Evolutionary conservation across 2,113 vertebrate genomes (phyloP).

Genomic region (Centropristis striata): DNA sequence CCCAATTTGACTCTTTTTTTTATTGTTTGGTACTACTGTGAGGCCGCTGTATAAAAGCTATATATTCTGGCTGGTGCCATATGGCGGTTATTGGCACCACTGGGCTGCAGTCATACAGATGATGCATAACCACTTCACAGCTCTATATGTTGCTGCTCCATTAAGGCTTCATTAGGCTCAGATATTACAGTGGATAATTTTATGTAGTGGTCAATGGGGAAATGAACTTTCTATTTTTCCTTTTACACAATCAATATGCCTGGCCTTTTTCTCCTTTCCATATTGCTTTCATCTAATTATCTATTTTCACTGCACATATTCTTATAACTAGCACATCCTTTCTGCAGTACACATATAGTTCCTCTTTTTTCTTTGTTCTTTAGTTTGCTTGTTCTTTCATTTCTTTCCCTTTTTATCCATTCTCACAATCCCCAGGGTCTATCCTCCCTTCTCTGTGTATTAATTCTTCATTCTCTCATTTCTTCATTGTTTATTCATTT

Average conservation of each 20-base stretch:
- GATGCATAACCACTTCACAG: conserved; percentile 51
- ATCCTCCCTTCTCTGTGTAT: background rate
- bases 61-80: conserved; percentile 43
- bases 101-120: conserved; percentile 33
- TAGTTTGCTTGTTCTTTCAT: background rate
- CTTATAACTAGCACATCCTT: background rate
- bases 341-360: background rate
- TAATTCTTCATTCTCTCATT: conserved; percentile 32
- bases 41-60: conserved; percentile 22
- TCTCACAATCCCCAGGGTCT: background rate
- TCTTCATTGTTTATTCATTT: background rate
- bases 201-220: conserved; percentile 39
- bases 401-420: conserved; percentile 12
- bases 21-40: conserved; percentile 8
- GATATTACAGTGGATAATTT: conserved; percentile 54
- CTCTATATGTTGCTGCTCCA: conserved; percentile 42
- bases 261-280: conserved; percentile 19
- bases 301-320: conserved; percentile 30
- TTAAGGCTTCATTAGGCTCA: conserved; percentile 56
- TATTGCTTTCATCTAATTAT: conserved; percentile 48
- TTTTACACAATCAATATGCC: conserved; percentile 43
- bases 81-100: conserved; percentile 35
- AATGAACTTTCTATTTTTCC: conserved; percentile 41
- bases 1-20: conserved; percentile 30
- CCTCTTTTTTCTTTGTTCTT: conserved; percentile 10